Evolutionary conservation across 2,888 invertebrate species (phyloP), one percentile per base, ranked within the genome.

Genomic region (Baccha elongata): DNA sequence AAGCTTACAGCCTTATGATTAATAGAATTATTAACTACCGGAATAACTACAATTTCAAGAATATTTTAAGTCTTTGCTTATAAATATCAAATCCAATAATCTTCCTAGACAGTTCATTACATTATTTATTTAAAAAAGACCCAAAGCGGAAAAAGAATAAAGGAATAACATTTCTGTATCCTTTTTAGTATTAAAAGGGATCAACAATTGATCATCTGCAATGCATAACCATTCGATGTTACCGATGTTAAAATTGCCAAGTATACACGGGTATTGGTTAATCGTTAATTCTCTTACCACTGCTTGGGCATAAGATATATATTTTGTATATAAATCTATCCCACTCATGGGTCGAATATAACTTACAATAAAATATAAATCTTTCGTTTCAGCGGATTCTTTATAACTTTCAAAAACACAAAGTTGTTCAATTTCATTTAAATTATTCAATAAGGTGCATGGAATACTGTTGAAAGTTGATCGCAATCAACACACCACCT

Each of bases 331-430:
- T 23, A 40, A 15, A 11, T 26, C 46, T 19, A 46, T 21, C 3
- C 5, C 46, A 21, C 46, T 46, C 46, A 46, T 21, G 2, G 58
- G 58, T 4, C 58, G 40, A 17, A 60, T 60, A 29, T 44, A 19
- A 17, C 15, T 29, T 11, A 26, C 19, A 29, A 32, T 60, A 46
- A 21, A 46, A 46, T 21, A 46, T 46, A 46, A 21, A 46, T 46
- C 19, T 44, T 44, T 44, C 15, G 10, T 15, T 42, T 42, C 42
- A 42, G 42, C 42, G 15, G 42, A 15, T 13, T 15, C 15, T 13
- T 13, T 42, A 6, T 13, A 13, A 42, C 42, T 35, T n/a, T n/a
- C n/a, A n/a, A n/a, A n/a, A n/a, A n/a, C n/a, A n/a, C n/a, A n/a
- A n/a, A n/a, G n/a, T n/a, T n/a, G n/a, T n/a, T n/a, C n/a, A n/a